Evolutionary conservation across 2,888 invertebrate species (phyloP).

Genomic region (Chorisops tibialis): DNA sequence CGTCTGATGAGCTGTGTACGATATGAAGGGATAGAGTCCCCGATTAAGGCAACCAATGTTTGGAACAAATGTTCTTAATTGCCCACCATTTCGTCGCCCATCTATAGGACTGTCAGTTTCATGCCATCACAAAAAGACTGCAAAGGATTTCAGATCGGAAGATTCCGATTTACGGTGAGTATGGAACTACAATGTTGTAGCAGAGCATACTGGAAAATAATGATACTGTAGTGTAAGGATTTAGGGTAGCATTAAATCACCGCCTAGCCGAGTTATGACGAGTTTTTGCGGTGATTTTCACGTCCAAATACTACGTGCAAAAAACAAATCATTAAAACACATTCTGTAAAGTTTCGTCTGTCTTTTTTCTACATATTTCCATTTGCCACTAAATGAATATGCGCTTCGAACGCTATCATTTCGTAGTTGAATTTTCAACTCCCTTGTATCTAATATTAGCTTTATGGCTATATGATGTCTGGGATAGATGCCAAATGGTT

Average conservation of each 20-base stretch:
- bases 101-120: not conserved
- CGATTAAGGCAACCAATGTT: conserved; percentile 6
- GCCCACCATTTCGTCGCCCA: conserved; percentile 11
- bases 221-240: no score
- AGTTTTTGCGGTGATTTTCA: not conserved
- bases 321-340: no score
- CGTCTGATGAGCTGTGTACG: not conserved
- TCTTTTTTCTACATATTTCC: no score
- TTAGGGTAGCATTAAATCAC: no score
- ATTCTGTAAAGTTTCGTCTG: no score
- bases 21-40: not conserved
- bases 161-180: not conserved
- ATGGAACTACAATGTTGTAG: no score
- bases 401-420: not conserved
- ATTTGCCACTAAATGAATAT: not conserved
- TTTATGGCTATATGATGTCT: conserved; percentile 28
- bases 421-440: not conserved
- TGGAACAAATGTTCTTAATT: conserved; percentile 17
- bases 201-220: no score
- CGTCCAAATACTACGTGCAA: not conserved
- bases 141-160: not conserved
- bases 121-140: not conserved
- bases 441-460: conserved; percentile 12
- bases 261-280: not conserved
- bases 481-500: conserved; percentile 31